These are phyloP conservation scores for Hydrozoanthus tunicans DNA, from an alignment of 64 coral and sea anemone genomes.

Conservation along the genomic window DNA sequence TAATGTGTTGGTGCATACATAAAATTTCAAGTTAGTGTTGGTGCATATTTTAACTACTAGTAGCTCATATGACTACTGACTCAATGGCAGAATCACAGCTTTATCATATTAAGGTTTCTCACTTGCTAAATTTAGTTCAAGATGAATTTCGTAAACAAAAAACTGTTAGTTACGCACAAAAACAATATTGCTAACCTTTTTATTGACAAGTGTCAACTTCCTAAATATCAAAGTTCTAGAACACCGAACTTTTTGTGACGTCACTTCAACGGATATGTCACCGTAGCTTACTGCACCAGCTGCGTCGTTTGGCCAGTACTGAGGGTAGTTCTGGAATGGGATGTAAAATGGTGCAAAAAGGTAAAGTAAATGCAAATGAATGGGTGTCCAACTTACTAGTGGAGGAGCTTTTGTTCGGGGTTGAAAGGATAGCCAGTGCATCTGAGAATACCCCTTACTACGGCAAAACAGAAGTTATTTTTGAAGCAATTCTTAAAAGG, in stretches of 20 bases:
- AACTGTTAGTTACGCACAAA: no score
- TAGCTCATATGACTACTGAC: no score
- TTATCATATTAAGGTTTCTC: no score
- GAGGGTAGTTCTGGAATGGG: neutral
- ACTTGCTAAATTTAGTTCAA: no score
- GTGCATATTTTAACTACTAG: no score
- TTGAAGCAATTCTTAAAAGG: no score
- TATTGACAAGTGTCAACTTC: slow-evolving; percentile 6
- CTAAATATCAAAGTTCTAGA: neutral
- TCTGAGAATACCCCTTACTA: neutral
- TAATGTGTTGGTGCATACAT: no score
- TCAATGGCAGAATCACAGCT: no score
- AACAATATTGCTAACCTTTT: slow-evolving; percentile 1
- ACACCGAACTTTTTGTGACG: slow-evolving; percentile 13
- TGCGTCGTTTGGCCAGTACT: slow-evolving; percentile 24
- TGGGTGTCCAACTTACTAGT: no score
- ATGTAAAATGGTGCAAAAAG: neutral
- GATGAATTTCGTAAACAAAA: no score
- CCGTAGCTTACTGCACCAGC: slow-evolving; percentile 16
- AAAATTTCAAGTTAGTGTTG: no score
- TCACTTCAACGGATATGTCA: slow-evolving; percentile 13
- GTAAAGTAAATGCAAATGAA: neutral
- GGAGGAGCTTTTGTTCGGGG: neutral
- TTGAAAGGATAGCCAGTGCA: neutral
- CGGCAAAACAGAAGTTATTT: no score